Evolutionary conservation across 2,888 invertebrate species (phyloP), one percentile per base, ranked within the genome.

Genomic region (Mantis religiosa): DNA sequence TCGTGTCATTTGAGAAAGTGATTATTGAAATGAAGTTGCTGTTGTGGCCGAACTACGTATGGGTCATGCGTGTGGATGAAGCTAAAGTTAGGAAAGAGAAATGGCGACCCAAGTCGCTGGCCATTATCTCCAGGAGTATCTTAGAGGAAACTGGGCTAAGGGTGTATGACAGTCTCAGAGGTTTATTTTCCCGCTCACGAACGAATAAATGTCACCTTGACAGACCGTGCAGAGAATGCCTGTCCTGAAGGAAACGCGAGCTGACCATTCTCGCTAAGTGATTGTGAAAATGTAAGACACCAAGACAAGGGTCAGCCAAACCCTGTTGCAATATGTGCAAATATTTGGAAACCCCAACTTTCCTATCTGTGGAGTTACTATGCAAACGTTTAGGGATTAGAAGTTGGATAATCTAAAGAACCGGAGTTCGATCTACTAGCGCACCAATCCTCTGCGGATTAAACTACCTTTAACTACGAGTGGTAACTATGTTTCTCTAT

Each of bases 121-220:
- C 2, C 54, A 71, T 71, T 71, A 71, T 71, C 54, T 71, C 54
- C 54, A 15, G 2, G 4, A 54, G 54, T 54, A 54, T 54, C 54
- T 54, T 1, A 54, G 54, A 15, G 54, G 54, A 71, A 71, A 71
- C 54, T 71, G 25, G 54, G 54, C 54, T 71, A 71, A 71, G 54
- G 54, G 20, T 71, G 54, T 71, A 71, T 71, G 54, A 71, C 54
- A 71, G 54, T 71, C 54, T 71, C 54, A 14, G 20, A 20, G 54
- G 20, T 71, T 81, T 83, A 28, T 84, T 28, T 84, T 28, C 84
- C 84, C 82, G 25, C 84, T 83, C 89, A 87, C 89, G 87, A 87
- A 87, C 87, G 89, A 89, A 89, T 89, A 87, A 89, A 89, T 89
- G 89, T 89, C 89, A 89, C 89, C 85, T 71, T 71, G 54, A 71